These are phyloP conservation scores for Opisthograptis luteolata DNA, from an alignment of 2,888 invertebrate genomes.

Conservation along the genomic window DNA sequence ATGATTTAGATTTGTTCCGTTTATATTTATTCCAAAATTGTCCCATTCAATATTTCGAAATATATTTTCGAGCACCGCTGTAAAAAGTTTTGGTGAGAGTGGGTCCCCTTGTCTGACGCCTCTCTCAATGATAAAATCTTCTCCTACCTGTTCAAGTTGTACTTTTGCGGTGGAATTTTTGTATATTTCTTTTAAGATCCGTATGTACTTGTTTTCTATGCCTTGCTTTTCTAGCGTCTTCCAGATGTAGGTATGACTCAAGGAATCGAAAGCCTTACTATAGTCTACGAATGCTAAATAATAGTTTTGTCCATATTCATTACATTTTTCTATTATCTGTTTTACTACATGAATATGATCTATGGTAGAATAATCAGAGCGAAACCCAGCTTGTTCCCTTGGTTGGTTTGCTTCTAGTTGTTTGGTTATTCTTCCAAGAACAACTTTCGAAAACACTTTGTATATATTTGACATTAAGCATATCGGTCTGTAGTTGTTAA, in stretches of 20 bases:
- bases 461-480: conserved; percentile 23
- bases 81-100: conserved; percentile 30
- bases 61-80: conserved; percentile 15
- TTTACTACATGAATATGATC: too few species aligned
- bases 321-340: too few species aligned
- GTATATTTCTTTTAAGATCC: conserved; percentile 35
- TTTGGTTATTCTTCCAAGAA: conserved; percentile 20
- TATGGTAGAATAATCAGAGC: conserved; percentile 2
- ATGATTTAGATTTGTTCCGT: too few species aligned
- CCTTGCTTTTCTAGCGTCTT: conserved; percentile 31
- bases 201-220: conserved; percentile 32
- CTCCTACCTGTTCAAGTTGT: conserved; percentile 31
- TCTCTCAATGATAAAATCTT: conserved; percentile 27
- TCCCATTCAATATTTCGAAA: not conserved
- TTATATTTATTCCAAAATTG: too few species aligned
- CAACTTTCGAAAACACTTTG: conserved; percentile 26
- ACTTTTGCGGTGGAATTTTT: conserved; percentile 30
- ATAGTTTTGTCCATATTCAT: conserved; percentile 9
- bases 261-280: conserved; percentile 36
- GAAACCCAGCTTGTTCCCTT: conserved; percentile 31
- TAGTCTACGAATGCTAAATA: conserved; percentile 35
- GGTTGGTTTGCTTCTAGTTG: conserved; percentile 16
- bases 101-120: conserved; percentile 35
- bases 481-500: conserved; percentile 24
- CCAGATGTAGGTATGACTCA: conserved; percentile 33